A percentile compares a stretch with the other conserved stretches of the same genome.
phyloP scores from a whole-genome alignment of 2,888 invertebrate genomes.

The Epinotia ramella region DNA sequence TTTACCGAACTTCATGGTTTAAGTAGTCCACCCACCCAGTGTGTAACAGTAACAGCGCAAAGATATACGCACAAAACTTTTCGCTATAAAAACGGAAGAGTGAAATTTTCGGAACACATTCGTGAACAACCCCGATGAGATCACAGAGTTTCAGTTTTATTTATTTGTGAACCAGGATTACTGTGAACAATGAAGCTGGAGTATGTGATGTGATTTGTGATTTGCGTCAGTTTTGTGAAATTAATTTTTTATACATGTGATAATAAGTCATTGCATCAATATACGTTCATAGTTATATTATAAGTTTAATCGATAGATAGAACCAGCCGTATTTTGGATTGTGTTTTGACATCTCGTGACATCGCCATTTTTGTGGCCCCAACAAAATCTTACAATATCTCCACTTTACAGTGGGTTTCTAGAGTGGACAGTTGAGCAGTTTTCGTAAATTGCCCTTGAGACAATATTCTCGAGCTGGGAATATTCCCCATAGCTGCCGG shows the following conservation, averaged over 20 bases:
- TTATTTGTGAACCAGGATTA: conserved; percentile 52
- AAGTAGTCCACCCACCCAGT: conserved; percentile 49
- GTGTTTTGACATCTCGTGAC: too few species aligned
- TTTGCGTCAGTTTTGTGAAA: conserved; percentile 34
- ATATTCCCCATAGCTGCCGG: too few species aligned
- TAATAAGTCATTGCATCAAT: too few species aligned
- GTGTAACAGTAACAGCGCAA: conserved; percentile 65
- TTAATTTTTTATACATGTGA: not conserved
- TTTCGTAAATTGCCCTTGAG: too few species aligned
- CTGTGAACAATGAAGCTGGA: conserved; percentile 71
- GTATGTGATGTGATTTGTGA: conserved; percentile 60
- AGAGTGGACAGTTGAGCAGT: too few species aligned
- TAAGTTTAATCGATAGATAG: too few species aligned
- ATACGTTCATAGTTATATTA: too few species aligned
- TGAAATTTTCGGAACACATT: conserved; percentile 69
- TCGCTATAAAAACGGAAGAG: conserved; percentile 71
- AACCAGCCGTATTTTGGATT: too few species aligned
- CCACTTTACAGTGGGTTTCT: too few species aligned
- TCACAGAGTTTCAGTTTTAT: conserved; percentile 51
- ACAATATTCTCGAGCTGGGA: too few species aligned
- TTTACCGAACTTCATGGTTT: conserved; percentile 52
- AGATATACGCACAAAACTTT: conserved; percentile 60
- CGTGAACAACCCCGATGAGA: not conserved
- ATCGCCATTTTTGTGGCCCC: too few species aligned
- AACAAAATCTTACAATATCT: too few species aligned